Evolutionary conservation across 2,113 vertebrate genomes (phyloP).

Genomic region (Indri indri): DNA sequence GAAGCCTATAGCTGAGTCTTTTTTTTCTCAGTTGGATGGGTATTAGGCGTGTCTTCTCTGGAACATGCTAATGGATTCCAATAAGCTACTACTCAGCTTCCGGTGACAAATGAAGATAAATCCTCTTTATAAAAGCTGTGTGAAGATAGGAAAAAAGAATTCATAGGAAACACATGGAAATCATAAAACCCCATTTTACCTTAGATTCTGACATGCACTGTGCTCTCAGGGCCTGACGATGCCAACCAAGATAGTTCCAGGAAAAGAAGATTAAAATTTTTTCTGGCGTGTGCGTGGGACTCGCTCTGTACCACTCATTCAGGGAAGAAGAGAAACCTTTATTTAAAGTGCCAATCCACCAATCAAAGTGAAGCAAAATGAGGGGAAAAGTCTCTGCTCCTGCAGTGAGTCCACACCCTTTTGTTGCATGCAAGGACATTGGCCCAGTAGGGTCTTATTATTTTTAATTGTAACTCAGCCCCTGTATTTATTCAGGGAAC

Average conservation of each 20-base stretch:
- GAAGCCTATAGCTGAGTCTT: background rate
- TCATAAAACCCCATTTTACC: constrained; percentile 75
- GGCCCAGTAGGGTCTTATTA: constrained; percentile 73
- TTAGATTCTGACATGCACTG: constrained; percentile 66
- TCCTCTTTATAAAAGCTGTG: constrained; percentile 17
- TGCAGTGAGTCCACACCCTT: constrained; percentile 68
- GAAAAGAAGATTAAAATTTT: constrained; percentile 65
- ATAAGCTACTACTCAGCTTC: constrained; percentile 41
- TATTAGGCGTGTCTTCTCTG: constrained; percentile 8
- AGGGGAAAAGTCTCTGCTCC: background rate
- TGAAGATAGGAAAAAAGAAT: constrained; percentile 56
- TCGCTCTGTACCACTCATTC: constrained; percentile 62
- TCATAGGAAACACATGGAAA: constrained; percentile 65
- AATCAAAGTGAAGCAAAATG: constrained; percentile 71
- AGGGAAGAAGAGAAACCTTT: constrained; percentile 75
- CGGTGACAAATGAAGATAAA: constrained; percentile 48
- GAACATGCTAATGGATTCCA: constrained; percentile 23
- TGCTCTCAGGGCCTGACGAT: constrained; percentile 64
- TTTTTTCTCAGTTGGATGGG: background rate
- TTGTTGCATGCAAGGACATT: constrained; percentile 70
- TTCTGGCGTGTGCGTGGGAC: constrained; percentile 60
- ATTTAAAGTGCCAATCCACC: constrained; percentile 79
- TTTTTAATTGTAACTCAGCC: constrained; percentile 78
- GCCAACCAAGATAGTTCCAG: constrained; percentile 67
- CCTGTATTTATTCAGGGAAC: constrained; percentile 69